These are phyloP conservation scores for Acanthurus leucopareius DNA, from an alignment of 2,797 vertebrate genomes.

Conservation along the genomic window DNA sequence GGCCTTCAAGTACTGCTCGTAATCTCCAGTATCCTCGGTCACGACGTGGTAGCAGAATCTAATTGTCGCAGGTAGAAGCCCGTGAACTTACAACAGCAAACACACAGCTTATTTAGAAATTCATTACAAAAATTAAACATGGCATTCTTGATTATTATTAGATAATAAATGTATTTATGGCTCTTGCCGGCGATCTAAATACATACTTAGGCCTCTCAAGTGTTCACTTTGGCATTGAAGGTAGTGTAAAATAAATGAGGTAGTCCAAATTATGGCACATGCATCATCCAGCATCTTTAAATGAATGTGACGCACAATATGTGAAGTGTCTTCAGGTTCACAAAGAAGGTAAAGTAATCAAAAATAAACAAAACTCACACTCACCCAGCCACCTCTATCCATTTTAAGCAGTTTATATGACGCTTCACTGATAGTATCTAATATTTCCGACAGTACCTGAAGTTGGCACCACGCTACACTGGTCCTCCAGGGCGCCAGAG, in stretches of 20 bases:
- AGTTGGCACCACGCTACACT: slow-evolving; percentile 23
- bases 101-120: too few species aligned
- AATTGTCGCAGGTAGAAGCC: not conserved
- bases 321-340: not conserved
- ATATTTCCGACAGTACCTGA: not conserved
- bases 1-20: slow-evolving; percentile 44
- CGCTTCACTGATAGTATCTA: accelerated
- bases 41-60: not conserved
- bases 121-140: too few species aligned
- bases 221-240: not conserved
- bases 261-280: not conserved
- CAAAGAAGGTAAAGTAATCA: not conserved
- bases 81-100: not conserved
- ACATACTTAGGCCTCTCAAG: too few species aligned
- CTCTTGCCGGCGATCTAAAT: too few species aligned
- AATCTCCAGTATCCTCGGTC: not conserved
- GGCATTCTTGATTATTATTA: too few species aligned
- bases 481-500: slow-evolving; percentile 69
- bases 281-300: not conserved
- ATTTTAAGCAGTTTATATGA: too few species aligned
- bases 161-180: too few species aligned
- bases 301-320: not conserved
- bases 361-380: not conserved
- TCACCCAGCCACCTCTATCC: too few species aligned
- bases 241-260: not conserved